Conservation (phyloP, 2,113 vertebrate species). For the Crotalus viridis region DNA sequence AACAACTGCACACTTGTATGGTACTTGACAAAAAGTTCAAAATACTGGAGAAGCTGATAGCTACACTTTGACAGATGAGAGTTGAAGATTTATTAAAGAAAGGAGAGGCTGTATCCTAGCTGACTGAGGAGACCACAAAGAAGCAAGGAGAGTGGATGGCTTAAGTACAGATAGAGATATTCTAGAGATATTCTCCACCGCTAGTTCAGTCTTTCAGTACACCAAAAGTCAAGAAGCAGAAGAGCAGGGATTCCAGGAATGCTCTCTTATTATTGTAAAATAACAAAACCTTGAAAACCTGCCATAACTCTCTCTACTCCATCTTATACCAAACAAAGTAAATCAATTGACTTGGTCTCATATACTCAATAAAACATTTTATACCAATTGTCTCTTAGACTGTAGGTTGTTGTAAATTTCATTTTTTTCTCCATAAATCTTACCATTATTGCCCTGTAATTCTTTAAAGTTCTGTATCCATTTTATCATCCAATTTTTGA, state of each 20-base stretch:
- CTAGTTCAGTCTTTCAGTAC: background rate
- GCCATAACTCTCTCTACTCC: background rate
- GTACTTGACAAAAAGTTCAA: background rate
- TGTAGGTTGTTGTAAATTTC: background rate
- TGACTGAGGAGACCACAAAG: background rate
- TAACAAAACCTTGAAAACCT: background rate
- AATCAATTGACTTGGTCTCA: background rate
- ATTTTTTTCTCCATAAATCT: background rate
- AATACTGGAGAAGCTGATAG: background rate
- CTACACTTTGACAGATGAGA: background rate
- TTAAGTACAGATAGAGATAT: background rate
- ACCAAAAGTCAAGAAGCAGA: background rate
- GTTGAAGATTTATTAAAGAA: background rate
- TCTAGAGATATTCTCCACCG: background rate
- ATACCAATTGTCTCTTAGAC: background rate
- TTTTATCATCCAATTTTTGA: background rate
- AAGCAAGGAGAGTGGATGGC: background rate
- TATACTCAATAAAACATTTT: background rate
- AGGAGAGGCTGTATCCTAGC: background rate
- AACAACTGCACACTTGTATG: background rate
- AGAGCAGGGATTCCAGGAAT: background rate
- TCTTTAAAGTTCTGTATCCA: background rate
- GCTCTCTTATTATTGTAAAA: background rate
- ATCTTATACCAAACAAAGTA: background rate
- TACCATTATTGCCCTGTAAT: background rate